Conservation (phyloP, 2,797 vertebrate genomes). For the Phrynocephalus vlangalii region DNA sequence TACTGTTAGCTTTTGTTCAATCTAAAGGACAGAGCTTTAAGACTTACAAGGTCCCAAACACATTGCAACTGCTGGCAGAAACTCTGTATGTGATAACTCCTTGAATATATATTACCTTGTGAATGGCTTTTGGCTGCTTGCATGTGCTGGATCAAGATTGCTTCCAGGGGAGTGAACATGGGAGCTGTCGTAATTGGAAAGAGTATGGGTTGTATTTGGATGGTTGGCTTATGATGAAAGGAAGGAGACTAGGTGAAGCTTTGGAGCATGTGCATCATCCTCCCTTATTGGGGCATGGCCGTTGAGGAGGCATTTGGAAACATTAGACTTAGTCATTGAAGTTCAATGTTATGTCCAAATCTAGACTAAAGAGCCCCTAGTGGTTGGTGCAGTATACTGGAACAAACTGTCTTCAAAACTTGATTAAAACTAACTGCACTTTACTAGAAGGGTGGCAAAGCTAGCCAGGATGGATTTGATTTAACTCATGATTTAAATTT, state of each 20-base stretch:
- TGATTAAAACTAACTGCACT: neutral
- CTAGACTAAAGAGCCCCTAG: neutral
- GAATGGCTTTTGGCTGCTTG: neutral
- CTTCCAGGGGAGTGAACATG: neutral
- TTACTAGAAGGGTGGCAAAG: neutral
- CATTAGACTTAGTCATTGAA: neutral
- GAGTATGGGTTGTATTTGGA: neutral
- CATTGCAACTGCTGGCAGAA: neutral
- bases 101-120: neutral
- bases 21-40: neutral
- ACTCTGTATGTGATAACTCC: neutral
- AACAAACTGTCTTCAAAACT: neutral
- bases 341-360: neutral
- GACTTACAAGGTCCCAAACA: neutral
- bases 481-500: too few species aligned
- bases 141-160: neutral
- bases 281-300: too few species aligned
- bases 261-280: neutral
- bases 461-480: neutral
- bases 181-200: neutral
- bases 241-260: neutral
- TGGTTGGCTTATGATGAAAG: neutral
- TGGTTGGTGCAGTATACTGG: neutral
- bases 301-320: neutral
- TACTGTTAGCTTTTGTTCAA: neutral